Evolutionary conservation across 2,888 invertebrate species (phyloP), one percentile per base, ranked within the genome.

Genomic region (Fabriciana adippe): DNA sequence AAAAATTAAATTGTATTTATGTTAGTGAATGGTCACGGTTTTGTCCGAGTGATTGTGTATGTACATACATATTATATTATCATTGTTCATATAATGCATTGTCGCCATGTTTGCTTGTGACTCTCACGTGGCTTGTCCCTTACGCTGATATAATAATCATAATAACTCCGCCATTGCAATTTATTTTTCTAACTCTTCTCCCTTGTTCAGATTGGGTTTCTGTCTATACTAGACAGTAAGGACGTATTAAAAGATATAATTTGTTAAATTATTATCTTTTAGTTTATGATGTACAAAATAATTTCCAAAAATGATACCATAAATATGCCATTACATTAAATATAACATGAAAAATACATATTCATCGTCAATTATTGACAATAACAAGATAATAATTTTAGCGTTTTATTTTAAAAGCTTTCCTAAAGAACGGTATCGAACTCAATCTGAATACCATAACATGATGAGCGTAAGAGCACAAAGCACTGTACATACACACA

Each of bases 1-100:
- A 4, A 26, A 26, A 26, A 26, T 26, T 4, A 26, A 26, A 26
- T 26, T 26, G 26, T 26, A 26, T 26, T 26, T 3, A 26, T 26
- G 26, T 26, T 26, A 26, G 26, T 26, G 16, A 50, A n/a, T 50
- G 1, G 3, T 50, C 16, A 50, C 3, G 5, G 16, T 8, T 6
- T 45, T 15, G 41, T 14, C 13, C 18, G 26, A 35, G 6, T 35
- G 35, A 41, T 41, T 41, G 35, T 41, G 35, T 47, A 16, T 65
- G 65, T 65, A 59, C 5, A 65, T 65, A 59, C 5, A 65, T 65
- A 59, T 47, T 57, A 51, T 65, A 45, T 57, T 47, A 57, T 47
- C 26, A 65, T 54, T 41, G 50, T 53, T 26, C 21, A 21, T 64
- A 16, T 3, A 48, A 56, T 13, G 50, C 26, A 51, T 64, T 41